phyloP scores from a whole-genome alignment of 2,888 invertebrate species.

The Gryllus longicercus region DNA sequence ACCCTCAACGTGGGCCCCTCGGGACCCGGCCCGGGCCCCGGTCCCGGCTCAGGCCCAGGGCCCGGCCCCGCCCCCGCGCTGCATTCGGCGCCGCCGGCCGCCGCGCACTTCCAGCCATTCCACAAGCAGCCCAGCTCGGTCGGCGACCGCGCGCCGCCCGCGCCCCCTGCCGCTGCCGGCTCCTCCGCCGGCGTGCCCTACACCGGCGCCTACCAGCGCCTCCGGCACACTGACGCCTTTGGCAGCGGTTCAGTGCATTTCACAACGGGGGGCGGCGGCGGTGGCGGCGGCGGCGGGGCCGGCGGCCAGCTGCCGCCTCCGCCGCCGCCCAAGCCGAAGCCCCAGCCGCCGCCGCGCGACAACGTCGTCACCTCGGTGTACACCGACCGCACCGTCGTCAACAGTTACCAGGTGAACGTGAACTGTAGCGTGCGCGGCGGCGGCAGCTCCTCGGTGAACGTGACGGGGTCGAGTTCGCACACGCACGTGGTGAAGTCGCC shows the following conservation, averaged over 20 bases:
- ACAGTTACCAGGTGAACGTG: conserved; percentile 34
- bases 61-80: not conserved
- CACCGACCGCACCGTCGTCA: not conserved
- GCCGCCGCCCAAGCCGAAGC: not conserved
- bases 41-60: not conserved
- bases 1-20: not conserved
- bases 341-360: not conserved
- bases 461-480: conserved; percentile 21
- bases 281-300: not conserved
- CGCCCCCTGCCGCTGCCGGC: not conserved
- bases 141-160: not conserved
- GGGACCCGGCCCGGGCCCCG: not conserved
- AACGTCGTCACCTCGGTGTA: not conserved
- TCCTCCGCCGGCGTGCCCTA: not conserved
- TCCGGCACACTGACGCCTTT: not conserved
- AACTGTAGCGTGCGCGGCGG: conserved; percentile 30
- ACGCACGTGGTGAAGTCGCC: not conserved
- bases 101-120: not conserved
- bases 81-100: not conserved
- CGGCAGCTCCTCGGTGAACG: conserved; percentile 23
- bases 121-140: not conserved
- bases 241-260: not conserved
- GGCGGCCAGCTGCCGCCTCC: not conserved
- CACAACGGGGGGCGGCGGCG: no score
- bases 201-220: not conserved